A percentile compares a stretch with the other conserved stretches of the same genome.
These are phyloP conservation scores for Propithecus coquereli DNA, from an alignment of 2,113 vertebrate species.

Conservation along the genomic window DNA sequence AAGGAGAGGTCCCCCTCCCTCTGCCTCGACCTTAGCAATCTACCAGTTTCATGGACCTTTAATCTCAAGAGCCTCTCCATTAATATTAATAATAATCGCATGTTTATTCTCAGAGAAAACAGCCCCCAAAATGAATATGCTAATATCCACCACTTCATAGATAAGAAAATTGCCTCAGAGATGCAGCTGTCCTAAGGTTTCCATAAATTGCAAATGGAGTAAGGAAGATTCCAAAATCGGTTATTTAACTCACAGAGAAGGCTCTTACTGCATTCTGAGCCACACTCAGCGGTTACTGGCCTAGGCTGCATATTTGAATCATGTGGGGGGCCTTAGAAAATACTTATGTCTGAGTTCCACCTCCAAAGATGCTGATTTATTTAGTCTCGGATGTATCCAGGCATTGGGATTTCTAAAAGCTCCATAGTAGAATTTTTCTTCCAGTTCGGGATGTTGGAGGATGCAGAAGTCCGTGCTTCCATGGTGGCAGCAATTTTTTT, in stretches of 20 bases:
- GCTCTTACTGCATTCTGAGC: too few relatives aligned
- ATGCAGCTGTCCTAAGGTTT: neutral
- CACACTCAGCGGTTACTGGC: neutral
- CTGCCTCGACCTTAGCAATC: rapidly evolving
- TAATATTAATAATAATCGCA: too few relatives aligned
- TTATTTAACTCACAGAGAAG: neutral
- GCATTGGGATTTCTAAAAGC: neutral
- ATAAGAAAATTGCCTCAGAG: neutral
- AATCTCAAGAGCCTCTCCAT: neutral
- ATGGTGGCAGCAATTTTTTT: neutral
- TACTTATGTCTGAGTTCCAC: neutral
- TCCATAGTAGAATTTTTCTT: neutral
- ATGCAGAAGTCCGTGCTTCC: neutral
- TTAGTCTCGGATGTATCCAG: neutral
- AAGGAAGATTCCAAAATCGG: neutral
- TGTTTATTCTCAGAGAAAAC: neutral
- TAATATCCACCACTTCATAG: neutral
- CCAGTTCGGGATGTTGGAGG: neutral
- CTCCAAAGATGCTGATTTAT: neutral
- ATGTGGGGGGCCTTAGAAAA: neutral
- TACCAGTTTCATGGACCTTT: neutral
- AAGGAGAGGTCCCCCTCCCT: neutral
- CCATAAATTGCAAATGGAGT: neutral
- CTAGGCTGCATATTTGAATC: neutral
- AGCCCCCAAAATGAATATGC: neutral